phyloP scores from a whole-genome alignment of 1,140 invertebrate genomes.

The Anastatus disparis region DNA sequence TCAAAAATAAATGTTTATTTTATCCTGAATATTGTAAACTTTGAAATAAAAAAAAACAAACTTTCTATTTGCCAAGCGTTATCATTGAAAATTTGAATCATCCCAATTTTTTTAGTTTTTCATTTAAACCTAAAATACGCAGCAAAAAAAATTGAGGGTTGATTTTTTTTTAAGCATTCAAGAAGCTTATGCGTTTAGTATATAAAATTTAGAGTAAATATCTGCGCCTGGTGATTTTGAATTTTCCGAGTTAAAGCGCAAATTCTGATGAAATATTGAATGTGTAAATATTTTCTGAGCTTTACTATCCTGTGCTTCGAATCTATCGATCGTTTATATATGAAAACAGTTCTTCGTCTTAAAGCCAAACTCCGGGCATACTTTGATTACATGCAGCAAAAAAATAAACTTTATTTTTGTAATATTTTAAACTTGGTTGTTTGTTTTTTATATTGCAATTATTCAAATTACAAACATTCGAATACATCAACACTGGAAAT shows the following conservation, averaged over 20 bases:
- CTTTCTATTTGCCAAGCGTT: too few species aligned
- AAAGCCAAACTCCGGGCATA: background rate
- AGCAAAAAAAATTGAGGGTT: too few species aligned
- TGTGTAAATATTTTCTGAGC: slow-evolving; percentile 36
- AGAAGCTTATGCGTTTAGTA: background rate
- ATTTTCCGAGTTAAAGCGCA: slow-evolving; percentile 4
- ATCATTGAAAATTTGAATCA: too few species aligned
- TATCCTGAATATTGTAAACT: too few species aligned
- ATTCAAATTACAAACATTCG: background rate
- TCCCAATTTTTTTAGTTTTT: too few species aligned
- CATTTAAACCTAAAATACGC: too few species aligned
- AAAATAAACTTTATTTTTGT: slow-evolving; percentile 3
- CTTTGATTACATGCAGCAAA: slow-evolving; percentile 1
- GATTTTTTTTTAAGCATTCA: too few species aligned
- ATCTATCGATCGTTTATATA: background rate
- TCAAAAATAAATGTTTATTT: too few species aligned
- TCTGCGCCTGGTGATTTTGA: slow-evolving; percentile 17
- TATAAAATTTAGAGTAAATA: slow-evolving; percentile 26
- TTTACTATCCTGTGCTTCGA: background rate
- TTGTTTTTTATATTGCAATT: background rate
- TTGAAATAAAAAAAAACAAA: too few species aligned
- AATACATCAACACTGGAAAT: background rate
- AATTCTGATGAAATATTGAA: slow-evolving; percentile 33
- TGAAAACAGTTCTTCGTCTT: slow-evolving; percentile 17
- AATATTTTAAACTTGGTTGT: background rate